phyloP scores from a whole-genome alignment of 2,113 vertebrate species.

The Mirza zaza region DNA sequence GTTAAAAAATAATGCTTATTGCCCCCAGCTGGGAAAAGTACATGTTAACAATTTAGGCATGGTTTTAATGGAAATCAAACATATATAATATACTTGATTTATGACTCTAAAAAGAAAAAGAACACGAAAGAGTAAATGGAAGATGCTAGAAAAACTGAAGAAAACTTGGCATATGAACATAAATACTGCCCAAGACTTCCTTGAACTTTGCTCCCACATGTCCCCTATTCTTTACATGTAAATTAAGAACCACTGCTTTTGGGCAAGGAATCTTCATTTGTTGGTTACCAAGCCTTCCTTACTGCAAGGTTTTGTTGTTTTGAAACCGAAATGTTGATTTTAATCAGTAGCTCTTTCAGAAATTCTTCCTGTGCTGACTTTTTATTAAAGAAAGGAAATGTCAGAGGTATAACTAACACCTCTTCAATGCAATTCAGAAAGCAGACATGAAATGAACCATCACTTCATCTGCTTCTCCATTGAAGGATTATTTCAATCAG shows the following conservation, averaged over 20 bases:
- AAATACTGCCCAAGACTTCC: neutral
- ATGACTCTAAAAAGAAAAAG: neutral
- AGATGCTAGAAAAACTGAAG: neutral
- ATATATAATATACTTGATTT: neutral
- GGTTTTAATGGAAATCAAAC: neutral
- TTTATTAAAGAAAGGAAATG: neutral
- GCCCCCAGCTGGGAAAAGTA: neutral
- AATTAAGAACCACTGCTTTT: neutral
- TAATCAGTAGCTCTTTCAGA: slow-evolving; percentile 1
- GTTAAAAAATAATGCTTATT: slow-evolving; percentile 18
- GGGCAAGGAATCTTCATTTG: neutral
- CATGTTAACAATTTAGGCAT: neutral
- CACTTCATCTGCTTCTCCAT: neutral
- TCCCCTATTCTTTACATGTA: too few relatives aligned
- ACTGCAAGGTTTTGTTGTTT: neutral
- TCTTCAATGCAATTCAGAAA: neutral
- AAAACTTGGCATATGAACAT: neutral
- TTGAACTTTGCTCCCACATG: neutral
- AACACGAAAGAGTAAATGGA: neutral
- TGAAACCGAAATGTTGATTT: slow-evolving; percentile 52
- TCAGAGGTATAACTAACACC: neutral
- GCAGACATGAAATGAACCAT: neutral
- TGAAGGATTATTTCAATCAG: slow-evolving; percentile 28
- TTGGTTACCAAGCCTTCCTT: neutral
- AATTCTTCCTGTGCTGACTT: neutral